Conservation (phyloP, 2,888 invertebrate genomes). For the Tenthredo amoena region DNA sequence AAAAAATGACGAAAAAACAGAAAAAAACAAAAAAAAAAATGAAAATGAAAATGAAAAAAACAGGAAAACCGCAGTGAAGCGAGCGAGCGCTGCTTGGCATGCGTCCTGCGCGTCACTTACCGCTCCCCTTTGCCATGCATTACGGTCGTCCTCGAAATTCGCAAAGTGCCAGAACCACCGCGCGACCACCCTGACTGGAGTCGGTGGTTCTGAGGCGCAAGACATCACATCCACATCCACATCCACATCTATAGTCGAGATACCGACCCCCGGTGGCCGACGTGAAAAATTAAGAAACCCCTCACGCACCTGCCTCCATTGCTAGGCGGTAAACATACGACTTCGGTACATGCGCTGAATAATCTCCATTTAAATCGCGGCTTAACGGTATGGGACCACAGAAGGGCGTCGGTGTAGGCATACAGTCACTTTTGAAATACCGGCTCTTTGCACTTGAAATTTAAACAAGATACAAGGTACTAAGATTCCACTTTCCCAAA, state of each 20-base stretch:
- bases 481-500: not conserved
- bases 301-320: conserved; percentile 69
- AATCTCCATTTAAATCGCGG: conserved; percentile 55
- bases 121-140: conserved; percentile 49
- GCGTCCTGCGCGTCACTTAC: conserved; percentile 51
- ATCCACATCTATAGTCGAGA: conserved; percentile 20
- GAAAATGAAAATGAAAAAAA: not conserved
- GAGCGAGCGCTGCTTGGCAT: conserved; percentile 33
- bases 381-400: conserved; percentile 7
- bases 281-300: conserved; percentile 69
- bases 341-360: conserved; percentile 65
- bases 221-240: conserved; percentile 39
- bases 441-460: not conserved
- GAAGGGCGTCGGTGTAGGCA: not conserved
- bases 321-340: conserved; percentile 65
- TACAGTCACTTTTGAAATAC: not conserved
- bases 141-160: conserved; percentile 47
- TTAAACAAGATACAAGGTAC: not conserved
- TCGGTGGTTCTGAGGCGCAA: conserved; percentile 15
- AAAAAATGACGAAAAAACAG: not conserved
- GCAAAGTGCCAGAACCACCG: conserved; percentile 45
- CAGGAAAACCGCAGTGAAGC: conserved; percentile 7
- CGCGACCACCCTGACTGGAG: conserved; percentile 18
- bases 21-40: not conserved
- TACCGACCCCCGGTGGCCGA: conserved; percentile 41